phyloP scores from a whole-genome alignment of 1,140 invertebrate genomes.

The Aphaenogaster rudis region DNA sequence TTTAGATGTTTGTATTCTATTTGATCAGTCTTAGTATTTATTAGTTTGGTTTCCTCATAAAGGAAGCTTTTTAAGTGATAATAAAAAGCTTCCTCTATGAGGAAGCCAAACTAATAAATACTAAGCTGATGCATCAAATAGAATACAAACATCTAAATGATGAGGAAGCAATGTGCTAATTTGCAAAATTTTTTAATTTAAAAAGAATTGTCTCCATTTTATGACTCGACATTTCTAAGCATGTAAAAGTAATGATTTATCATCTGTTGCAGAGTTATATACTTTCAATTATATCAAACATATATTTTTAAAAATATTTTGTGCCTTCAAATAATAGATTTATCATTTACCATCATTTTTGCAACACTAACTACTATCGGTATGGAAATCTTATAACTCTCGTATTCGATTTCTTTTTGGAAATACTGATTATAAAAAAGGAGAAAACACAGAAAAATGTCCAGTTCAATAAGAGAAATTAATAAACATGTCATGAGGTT shows the following conservation, averaged over 20 bases:
- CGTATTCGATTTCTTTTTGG: background rate
- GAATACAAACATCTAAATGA: no score
- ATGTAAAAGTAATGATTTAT: background rate
- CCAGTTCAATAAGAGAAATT: slow-evolving; percentile 29
- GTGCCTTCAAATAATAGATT: background rate
- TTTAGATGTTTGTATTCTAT: no score
- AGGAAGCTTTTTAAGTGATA: no score
- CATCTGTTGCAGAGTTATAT: background rate
- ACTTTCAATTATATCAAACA: background rate
- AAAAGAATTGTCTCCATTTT: background rate
- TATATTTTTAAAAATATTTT: background rate
- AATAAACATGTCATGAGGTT: slow-evolving; percentile 33
- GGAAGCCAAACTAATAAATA: no score
- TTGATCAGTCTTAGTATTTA: no score
- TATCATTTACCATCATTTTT: background rate
- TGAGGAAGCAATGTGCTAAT: no score
- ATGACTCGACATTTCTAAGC: background rate
- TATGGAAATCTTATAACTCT: background rate
- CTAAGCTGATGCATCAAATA: no score
- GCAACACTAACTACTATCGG: background rate
- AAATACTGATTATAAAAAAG: background rate
- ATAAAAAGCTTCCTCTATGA: no score
- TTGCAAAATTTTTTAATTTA: background rate
- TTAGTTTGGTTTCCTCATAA: no score
- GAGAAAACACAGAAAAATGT: background rate